Conservation (phyloP, 2,113 vertebrate genomes). For the Callithrix jacchus region DNA sequence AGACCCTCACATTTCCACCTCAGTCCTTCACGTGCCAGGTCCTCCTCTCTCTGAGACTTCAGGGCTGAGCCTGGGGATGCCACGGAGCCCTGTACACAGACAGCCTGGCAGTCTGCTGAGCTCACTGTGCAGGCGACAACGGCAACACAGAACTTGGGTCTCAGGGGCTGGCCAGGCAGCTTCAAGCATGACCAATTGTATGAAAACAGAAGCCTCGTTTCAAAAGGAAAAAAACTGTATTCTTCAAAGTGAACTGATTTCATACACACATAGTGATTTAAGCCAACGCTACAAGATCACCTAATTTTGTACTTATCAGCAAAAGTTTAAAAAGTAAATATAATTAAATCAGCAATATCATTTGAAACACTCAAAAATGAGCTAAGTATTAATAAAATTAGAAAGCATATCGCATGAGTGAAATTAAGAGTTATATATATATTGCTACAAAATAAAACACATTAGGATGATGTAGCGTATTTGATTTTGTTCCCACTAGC, state of each 20-base stretch:
- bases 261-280: background rate
- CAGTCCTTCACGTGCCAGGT: background rate
- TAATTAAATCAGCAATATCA: background rate
- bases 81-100: background rate
- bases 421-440: background rate
- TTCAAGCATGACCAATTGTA: background rate
- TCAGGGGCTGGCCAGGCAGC: background rate
- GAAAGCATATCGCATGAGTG: background rate
- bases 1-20: background rate
- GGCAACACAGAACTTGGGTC: constrained; percentile 1
- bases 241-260: background rate
- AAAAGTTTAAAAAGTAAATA: background rate
- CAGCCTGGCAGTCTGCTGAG: background rate
- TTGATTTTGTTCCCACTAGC: background rate
- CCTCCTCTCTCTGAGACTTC: background rate
- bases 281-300: background rate
- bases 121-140: background rate
- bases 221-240: background rate
- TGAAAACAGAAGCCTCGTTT: constrained; percentile 58
- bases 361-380: background rate
- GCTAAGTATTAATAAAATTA: background rate
- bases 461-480: rapidly evolving
- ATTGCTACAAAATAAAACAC: background rate
- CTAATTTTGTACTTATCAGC: background rate
- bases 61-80: background rate